phyloP scores from a whole-genome alignment of 2,888 invertebrate species.

The Volucella inflata region DNA sequence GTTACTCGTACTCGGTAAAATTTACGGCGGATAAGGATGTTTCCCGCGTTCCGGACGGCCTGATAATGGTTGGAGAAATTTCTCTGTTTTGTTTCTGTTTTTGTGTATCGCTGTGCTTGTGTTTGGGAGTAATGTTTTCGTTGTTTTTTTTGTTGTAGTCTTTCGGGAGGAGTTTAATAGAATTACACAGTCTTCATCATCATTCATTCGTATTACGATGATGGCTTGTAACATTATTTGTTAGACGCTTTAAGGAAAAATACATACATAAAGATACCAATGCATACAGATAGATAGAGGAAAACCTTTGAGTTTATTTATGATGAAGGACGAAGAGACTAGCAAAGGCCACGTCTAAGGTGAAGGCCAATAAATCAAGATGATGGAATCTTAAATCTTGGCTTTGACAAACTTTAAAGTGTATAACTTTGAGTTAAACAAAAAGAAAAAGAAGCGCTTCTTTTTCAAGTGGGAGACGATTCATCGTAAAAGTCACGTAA shows the following conservation, averaged over 20 bases:
- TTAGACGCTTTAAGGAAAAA: conserved; percentile 11
- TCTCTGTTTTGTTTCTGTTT: background rate
- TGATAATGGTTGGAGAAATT: conserved; percentile 28
- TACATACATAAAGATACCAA: background rate
- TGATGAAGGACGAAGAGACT: background rate
- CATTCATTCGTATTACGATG: conserved; percentile 47
- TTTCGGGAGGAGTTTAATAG: conserved; percentile 53
- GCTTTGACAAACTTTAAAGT: conserved; percentile 40
- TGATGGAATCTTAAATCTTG: conserved; percentile 41
- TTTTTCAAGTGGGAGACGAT: too few relatives aligned
- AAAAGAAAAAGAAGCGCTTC: background rate
- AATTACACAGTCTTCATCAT: conserved; percentile 69
- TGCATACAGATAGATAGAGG: background rate
- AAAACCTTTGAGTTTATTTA: conserved; percentile 25
- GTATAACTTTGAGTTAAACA: conserved; percentile 11
- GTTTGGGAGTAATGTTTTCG: background rate
- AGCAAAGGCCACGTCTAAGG: conserved; percentile 11
- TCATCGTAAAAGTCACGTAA: too few relatives aligned
- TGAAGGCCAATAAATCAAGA: conserved; percentile 16
- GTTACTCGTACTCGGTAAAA: conserved; percentile 22
- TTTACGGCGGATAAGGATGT: conserved; percentile 39
- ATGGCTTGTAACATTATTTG: conserved; percentile 46
- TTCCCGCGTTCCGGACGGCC: conserved; percentile 44
- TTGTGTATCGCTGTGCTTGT: too few relatives aligned
- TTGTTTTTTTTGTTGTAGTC: conserved; percentile 25